Evolutionary conservation across 2,888 invertebrate genomes (phyloP).

Genomic region (Nemotelus pantherinus): DNA sequence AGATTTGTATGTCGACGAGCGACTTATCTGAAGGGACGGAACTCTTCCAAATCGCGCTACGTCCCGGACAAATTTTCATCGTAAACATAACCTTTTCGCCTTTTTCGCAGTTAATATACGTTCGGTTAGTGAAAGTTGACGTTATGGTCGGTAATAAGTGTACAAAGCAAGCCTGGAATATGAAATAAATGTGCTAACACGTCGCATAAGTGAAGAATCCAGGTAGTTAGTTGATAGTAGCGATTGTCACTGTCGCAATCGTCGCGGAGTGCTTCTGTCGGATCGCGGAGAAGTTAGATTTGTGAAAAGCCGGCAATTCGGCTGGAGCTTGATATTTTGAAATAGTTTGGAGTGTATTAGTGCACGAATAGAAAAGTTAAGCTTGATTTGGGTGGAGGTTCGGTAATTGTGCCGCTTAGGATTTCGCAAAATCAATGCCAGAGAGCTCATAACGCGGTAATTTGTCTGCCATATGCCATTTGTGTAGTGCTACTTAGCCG

Average conservation of each 20-base stretch:
- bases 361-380: too few species aligned
- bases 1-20: slow-evolving; percentile 41
- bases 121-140: neutral
- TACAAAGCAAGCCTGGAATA: neutral
- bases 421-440: slow-evolving; percentile 57
- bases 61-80: slow-evolving; percentile 44
- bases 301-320: neutral
- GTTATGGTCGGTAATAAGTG: neutral
- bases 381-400: too few species aligned
- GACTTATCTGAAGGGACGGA: slow-evolving; percentile 44
- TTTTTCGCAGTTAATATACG: slow-evolving; percentile 46
- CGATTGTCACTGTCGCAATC: slow-evolving; percentile 26
- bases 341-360: too few species aligned
- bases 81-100: slow-evolving; percentile 51
- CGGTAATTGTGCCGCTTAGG: neutral
- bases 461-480: slow-evolving; percentile 56
- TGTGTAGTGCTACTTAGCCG: slow-evolving; percentile 45
- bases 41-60: slow-evolving; percentile 40
- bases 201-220: slow-evolving; percentile 19
- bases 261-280: slow-evolving; percentile 17
- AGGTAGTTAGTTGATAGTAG: slow-evolving; percentile 12
- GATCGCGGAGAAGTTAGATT: neutral
- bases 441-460: slow-evolving; percentile 58
- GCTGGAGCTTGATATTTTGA: neutral
- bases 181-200: slow-evolving; percentile 18